phyloP scores from a whole-genome alignment of 2,888 invertebrate species.

The Dicycla oo region DNA sequence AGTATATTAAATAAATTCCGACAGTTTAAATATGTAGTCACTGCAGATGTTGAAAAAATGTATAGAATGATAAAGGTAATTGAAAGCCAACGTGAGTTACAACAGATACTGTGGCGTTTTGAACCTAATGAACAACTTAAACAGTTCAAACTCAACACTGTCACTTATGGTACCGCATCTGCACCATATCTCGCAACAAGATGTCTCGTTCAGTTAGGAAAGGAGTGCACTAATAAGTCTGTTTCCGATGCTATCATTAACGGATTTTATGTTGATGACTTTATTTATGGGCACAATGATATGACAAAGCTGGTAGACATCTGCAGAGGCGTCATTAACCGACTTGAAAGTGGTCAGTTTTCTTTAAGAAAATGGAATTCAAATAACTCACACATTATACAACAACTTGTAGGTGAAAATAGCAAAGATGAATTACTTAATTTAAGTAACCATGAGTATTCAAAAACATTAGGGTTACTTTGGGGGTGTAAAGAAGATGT shows the following conservation, averaged over 20 bases:
- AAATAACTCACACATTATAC: too few species aligned
- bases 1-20: slow-evolving; percentile 5
- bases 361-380: too few species aligned
- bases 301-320: slow-evolving; percentile 3
- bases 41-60: neutral
- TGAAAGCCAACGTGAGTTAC: slow-evolving; percentile 6
- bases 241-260: slow-evolving; percentile 5
- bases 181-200: slow-evolving; percentile 7
- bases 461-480: slow-evolving; percentile 18
- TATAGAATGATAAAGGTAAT: neutral
- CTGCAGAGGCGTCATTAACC: slow-evolving; percentile 8
- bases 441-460: slow-evolving; percentile 1
- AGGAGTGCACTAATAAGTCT: slow-evolving; percentile 3
- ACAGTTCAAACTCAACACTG: slow-evolving; percentile 3
- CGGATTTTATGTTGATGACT: slow-evolving; percentile 4
- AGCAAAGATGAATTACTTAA: slow-evolving; percentile 13
- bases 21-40: neutral
- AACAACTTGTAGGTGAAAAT: slow-evolving; percentile 4
- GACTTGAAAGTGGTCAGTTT: neutral
- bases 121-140: slow-evolving; percentile 18
- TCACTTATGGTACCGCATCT: neutral
- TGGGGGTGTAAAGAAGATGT: slow-evolving; percentile 19
- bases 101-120: slow-evolving; percentile 13
- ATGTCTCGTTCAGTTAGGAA: slow-evolving; percentile 15
- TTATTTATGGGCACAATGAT: neutral